Conservation (phyloP, 2,888 invertebrate species). For the Agriopis marginaria region DNA sequence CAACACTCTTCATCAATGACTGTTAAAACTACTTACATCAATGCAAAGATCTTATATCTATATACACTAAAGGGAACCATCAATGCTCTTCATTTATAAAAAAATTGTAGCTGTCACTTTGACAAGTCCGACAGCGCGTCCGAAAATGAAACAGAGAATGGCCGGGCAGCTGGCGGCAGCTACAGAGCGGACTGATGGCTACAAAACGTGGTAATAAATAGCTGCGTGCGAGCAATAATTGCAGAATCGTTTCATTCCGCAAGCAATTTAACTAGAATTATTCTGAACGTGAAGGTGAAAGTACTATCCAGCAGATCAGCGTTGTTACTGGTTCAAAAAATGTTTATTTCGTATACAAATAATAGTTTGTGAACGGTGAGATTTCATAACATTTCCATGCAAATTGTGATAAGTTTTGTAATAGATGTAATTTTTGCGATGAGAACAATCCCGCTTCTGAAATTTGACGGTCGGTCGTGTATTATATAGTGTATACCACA, state of each 20-base stretch:
- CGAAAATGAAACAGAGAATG: too few relatives aligned
- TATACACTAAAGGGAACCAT: too few relatives aligned
- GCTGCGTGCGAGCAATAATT: neutral
- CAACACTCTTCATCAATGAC: too few relatives aligned
- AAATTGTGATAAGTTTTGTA: constrained; percentile 9
- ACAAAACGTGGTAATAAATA: too few relatives aligned
- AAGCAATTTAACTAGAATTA: constrained; percentile 9
- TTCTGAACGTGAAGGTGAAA: constrained; percentile 35
- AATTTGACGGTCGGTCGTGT: neutral
- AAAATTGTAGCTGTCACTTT: too few relatives aligned
- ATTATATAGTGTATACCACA: neutral
- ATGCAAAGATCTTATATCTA: too few relatives aligned
- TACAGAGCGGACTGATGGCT: too few relatives aligned
- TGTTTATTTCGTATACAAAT: constrained; percentile 15
- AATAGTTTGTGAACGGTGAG: constrained; percentile 20
- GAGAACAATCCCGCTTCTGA: neutral
- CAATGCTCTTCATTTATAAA: too few relatives aligned
- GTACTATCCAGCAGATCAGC: constrained; percentile 25
- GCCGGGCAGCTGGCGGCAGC: too few relatives aligned
- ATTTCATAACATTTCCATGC: neutral
- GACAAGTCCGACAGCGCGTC: too few relatives aligned
- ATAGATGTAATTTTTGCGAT: neutral
- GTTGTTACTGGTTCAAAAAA: constrained; percentile 22
- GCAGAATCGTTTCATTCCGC: constrained; percentile 10
- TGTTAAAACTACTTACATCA: too few relatives aligned